Base-by-base conservation (phyloP, 1,140 invertebrate species). In the Calephelis virginiensis region DNA sequence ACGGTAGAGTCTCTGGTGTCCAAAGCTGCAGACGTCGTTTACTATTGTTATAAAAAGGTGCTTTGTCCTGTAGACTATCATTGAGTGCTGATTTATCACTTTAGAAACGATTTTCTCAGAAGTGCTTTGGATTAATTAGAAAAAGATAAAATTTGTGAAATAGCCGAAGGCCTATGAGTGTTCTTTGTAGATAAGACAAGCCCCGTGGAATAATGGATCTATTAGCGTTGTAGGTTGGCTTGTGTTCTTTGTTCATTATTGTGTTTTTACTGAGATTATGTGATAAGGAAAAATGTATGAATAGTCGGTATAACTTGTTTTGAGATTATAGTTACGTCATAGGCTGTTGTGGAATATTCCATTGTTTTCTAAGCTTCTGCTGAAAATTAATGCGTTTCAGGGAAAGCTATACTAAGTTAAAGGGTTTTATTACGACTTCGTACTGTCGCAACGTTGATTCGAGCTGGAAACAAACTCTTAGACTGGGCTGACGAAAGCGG, bases 101-200 rank as follows among this genome's bases (percentile, higher is more conserved):
- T 83, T 79, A 80, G 77, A 79, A 69, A 77, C 76, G 79, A 83
- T 89, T 80, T 75, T 72, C 72, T 80, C 70, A 80, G 81, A 56
- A 77, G 78, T 81, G 78, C 81, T 72, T 69, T 74, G 80, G 82
- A 86, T 89, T 89, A 89, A 86, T 89, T 86, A 86, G 75, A 78
- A 78, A 75, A 78, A 81, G 84, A 89, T 89, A 86, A 89, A 89
- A 86, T 89, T 85, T 85, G 80, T 82, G 78, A 83, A 82, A 83
- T 79, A 78, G 76, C 82, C 73, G 68, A 38, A 64, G 75, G 82
- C 70, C 78, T 68, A 75, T 76, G 83, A 84, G 80, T 86, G 83
- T 74, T 85, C 73, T 40, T 72, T 71, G 78, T 75, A 81, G 86
- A 89, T 89, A 86, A 89, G 76, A 67, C 75, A 69, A 66, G 65